Conservation (phyloP, 2,888 invertebrate genomes). For the Athrips mouffetella region DNA sequence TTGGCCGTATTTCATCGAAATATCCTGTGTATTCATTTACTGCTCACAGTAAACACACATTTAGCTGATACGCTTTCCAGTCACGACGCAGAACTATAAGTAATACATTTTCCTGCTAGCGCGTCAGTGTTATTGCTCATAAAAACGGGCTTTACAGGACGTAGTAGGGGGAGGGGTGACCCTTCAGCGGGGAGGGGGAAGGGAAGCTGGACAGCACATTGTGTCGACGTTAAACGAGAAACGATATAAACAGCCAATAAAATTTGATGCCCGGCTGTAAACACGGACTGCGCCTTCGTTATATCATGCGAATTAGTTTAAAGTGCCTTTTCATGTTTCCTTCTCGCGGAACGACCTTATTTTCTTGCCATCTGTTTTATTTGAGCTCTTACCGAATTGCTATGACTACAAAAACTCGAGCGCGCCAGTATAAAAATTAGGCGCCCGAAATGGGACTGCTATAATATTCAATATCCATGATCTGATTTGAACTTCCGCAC, state of each 20-base stretch:
- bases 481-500: not conserved
- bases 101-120: slow-evolving; percentile 26
- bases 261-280: slow-evolving; percentile 36
- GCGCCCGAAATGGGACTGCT: slow-evolving; percentile 11
- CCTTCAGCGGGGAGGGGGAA: not conserved
- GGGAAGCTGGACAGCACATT: slow-evolving; percentile 13
- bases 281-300: slow-evolving; percentile 26
- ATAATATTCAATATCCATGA: no score
- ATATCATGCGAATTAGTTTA: slow-evolving; percentile 24
- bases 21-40: slow-evolving; percentile 10
- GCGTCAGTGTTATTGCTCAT: slow-evolving; percentile 28
- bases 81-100: slow-evolving; percentile 26
- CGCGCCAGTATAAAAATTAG: slow-evolving; percentile 3
- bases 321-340: slow-evolving; percentile 15
- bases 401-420: no score
- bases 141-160: slow-evolving; percentile 24
- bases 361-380: slow-evolving; percentile 2
- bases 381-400: not conserved
- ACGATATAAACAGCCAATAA: slow-evolving; percentile 41
- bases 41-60: slow-evolving; percentile 12
- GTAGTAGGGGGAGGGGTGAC: slow-evolving; percentile 4
- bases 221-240: slow-evolving; percentile 19
- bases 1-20: slow-evolving; percentile 3
- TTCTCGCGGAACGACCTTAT: not conserved
- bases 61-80: slow-evolving; percentile 20